phyloP scores from a whole-genome alignment of 2,888 invertebrate genomes.

The Notodromas monacha region DNA sequence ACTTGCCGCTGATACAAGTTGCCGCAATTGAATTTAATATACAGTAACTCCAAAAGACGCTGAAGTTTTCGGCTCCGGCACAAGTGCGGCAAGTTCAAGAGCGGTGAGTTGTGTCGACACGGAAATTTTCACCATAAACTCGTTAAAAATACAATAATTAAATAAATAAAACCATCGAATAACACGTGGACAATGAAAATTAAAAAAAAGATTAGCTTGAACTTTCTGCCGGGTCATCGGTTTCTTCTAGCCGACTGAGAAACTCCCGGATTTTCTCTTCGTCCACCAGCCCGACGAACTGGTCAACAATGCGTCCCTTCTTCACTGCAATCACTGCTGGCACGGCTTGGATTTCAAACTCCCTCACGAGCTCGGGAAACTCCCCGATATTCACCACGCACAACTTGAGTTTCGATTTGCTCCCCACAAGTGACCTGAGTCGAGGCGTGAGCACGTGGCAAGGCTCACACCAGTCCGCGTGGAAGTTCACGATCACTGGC shows the following conservation, averaged over 20 bases:
- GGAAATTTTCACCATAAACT: no score
- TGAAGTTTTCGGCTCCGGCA: no score
- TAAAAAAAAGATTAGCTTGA: no score
- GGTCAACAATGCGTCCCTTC: slow-evolving; percentile 48
- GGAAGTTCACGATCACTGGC: slow-evolving; percentile 64
- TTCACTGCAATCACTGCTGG: slow-evolving; percentile 27
- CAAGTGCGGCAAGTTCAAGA: no score
- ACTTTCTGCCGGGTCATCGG: no score
- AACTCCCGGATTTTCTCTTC: slow-evolving; percentile 9
- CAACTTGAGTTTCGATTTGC: slow-evolving; percentile 33
- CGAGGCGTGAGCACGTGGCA: slow-evolving; percentile 57
- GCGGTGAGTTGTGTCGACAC: no score
- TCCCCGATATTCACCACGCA: slow-evolving; percentile 49
- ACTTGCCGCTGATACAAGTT: no score
- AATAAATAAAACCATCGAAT: no score
- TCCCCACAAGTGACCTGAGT: slow-evolving; percentile 36
- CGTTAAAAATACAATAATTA: no score
- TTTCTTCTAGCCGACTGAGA: slow-evolving; percentile 10
- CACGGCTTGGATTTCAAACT: slow-evolving; percentile 32
- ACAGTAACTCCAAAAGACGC: no score
- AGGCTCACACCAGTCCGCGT: slow-evolving; percentile 67
- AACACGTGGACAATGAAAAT: no score
- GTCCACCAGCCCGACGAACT: slow-evolving; percentile 47
- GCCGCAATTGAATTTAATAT: no score
- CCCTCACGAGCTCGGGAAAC: slow-evolving; percentile 45